Conservation (phyloP, 2,888 invertebrate genomes). For the Scaptomyza flava region DNA sequence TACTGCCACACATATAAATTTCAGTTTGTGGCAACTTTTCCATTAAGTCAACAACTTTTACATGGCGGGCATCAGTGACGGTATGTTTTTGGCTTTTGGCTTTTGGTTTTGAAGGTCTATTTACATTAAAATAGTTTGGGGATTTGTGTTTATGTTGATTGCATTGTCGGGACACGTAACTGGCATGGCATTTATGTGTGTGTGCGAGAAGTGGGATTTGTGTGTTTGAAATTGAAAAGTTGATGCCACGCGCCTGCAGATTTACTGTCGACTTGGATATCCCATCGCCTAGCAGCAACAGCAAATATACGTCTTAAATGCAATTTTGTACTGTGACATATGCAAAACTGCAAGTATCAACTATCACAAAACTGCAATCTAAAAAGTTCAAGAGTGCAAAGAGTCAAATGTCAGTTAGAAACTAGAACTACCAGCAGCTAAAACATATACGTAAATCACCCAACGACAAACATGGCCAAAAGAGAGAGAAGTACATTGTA, state of each 20-base stretch:
- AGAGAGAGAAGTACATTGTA: slow-evolving; percentile 19
- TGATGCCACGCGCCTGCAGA: slow-evolving; percentile 51
- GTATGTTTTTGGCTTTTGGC: slow-evolving; percentile 11
- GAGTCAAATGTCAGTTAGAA: slow-evolving; percentile 37
- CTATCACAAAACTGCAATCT: slow-evolving; percentile 25
- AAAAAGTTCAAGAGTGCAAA: slow-evolving; percentile 51
- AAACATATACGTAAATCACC: slow-evolving; percentile 43
- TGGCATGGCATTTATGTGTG: slow-evolving; percentile 34
- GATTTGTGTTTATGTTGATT: slow-evolving; percentile 80
- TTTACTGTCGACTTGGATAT: slow-evolving; percentile 31
- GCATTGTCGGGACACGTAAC: slow-evolving; percentile 67
- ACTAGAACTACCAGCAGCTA: slow-evolving; percentile 12
- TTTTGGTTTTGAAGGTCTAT: slow-evolving; percentile 48
- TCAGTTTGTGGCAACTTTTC: slow-evolving; percentile 51
- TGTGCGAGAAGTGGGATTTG: slow-evolving; percentile 65
- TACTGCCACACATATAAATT: slow-evolving; percentile 18
- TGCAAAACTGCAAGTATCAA: slow-evolving; percentile 41
- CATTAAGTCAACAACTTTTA: slow-evolving; percentile 53
- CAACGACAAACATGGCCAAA: slow-evolving; percentile 26
- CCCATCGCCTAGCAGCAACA: neutral
- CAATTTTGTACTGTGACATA: slow-evolving; percentile 65
- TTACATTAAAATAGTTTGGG: slow-evolving; percentile 78
- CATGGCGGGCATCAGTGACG: slow-evolving; percentile 22
- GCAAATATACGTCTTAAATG: slow-evolving; percentile 48
- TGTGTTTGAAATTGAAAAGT: slow-evolving; percentile 64